A percentile compares a stretch with the other conserved stretches of the same genome.
These are phyloP conservation scores for Drosophila baimaii DNA, from an alignment of 1,140 invertebrate species.

Conservation along the genomic window DNA sequence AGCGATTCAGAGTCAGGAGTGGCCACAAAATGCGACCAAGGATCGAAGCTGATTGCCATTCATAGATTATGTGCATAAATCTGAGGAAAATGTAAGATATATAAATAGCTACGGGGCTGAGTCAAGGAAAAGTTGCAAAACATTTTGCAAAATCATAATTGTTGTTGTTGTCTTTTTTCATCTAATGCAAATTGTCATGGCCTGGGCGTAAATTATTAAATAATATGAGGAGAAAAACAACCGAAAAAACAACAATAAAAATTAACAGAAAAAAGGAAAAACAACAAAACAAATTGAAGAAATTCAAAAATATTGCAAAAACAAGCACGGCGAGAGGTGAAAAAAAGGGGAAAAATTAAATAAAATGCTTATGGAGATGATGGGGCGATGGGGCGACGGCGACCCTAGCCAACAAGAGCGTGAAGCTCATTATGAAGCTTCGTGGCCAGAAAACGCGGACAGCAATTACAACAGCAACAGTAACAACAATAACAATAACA, in stretches of 20 bases:
- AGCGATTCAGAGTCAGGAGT: conserved; percentile 41
- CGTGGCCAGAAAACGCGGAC: conserved; percentile 48
- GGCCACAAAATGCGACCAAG: conserved; percentile 45
- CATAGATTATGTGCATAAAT: conserved; percentile 75
- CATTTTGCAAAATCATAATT: conserved; percentile 54
- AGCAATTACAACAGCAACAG: conserved; percentile 52
- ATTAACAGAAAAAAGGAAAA: conserved; percentile 14
- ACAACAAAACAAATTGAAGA: conserved; percentile 58
- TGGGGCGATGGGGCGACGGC: conserved; percentile 43
- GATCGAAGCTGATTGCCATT: conserved; percentile 56
- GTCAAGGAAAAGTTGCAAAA: conserved; percentile 46
- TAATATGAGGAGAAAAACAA: conserved; percentile 38
- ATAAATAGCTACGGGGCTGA: conserved; percentile 27
- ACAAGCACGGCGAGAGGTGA: conserved; percentile 31
- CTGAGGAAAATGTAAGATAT: conserved; percentile 22
- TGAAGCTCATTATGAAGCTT: conserved; percentile 77
- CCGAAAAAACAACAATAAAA: conserved; percentile 47
- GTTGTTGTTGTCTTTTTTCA: not conserved
- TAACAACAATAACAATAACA: conserved; percentile 17
- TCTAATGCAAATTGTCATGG: conserved; percentile 35
- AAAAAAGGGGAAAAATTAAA: conserved; percentile 46
- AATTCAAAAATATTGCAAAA: conserved; percentile 75
- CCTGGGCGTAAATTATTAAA: conserved; percentile 64
- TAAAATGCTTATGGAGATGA: conserved; percentile 68
- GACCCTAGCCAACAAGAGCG: conserved; percentile 72